phyloP scores from a whole-genome alignment of 2,113 vertebrate genomes.

The Natator depressus region DNA sequence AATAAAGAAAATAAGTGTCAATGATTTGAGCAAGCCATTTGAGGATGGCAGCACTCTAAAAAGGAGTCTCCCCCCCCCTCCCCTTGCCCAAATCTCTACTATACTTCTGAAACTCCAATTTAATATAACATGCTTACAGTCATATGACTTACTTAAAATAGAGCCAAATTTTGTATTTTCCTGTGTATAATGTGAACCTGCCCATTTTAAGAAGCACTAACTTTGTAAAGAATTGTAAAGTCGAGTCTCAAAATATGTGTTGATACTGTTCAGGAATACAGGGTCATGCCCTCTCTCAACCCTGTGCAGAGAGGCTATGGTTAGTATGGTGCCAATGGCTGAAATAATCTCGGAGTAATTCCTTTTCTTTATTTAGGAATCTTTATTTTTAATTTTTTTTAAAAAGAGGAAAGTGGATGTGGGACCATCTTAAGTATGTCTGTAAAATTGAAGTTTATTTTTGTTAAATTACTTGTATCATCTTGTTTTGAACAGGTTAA shows the following conservation, averaged over 20 bases:
- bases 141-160: neutral
- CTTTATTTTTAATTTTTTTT: constrained; percentile 6
- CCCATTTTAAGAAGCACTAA: constrained; percentile 45
- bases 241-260: constrained; percentile 9
- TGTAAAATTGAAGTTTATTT: constrained; percentile 52
- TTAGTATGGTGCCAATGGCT: constrained; percentile 49
- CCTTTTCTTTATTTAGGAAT: constrained; percentile 13
- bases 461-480: constrained; percentile 33
- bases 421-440: constrained; percentile 34
- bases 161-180: neutral
- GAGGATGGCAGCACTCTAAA: constrained; percentile 22
- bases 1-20: constrained; percentile 4
- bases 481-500: constrained; percentile 41
- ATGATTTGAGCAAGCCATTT: constrained; percentile 48
- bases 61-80: neutral
- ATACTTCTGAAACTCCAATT: constrained; percentile 45
- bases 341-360: constrained; percentile 12
- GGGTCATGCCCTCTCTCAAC: constrained; percentile 19
- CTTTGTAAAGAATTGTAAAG: constrained; percentile 48
- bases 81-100: constrained; percentile 10
- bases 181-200: neutral
- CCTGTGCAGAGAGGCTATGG: constrained; percentile 33
- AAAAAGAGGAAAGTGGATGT: constrained; percentile 17
- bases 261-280: constrained; percentile 33
- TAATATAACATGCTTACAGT: constrained; percentile 50